These are phyloP conservation scores for Asobara japonica DNA, from an alignment of 1,140 invertebrate species.

Conservation along the genomic window DNA sequence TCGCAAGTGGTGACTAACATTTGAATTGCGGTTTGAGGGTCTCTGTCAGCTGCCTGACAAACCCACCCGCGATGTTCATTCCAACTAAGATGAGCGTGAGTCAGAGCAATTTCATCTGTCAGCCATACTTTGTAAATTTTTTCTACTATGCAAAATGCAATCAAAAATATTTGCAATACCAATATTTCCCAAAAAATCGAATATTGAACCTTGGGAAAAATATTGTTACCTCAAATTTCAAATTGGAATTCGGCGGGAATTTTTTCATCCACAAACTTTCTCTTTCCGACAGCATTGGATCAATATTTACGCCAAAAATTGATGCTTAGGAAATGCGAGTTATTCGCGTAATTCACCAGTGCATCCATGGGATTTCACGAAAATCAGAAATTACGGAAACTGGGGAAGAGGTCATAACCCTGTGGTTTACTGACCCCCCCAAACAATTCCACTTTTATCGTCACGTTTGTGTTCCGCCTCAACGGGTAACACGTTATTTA, in stretches of 20 bases:
- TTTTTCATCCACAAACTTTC: too few species aligned
- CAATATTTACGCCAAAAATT: too few species aligned
- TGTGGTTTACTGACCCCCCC: constrained; percentile 3
- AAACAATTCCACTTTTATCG: constrained; percentile 5
- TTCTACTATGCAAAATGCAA: too few species aligned
- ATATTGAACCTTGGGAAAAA: too few species aligned
- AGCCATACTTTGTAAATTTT: too few species aligned
- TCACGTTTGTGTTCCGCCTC: constrained; percentile 7
- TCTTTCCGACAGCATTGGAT: too few species aligned
- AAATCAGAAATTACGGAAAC: constrained; percentile 22
- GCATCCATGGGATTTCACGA: not conserved
- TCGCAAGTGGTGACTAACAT: constrained; percentile 56
- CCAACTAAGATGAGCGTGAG: not conserved
- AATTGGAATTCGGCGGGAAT: too few species aligned
- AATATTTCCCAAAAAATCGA: too few species aligned
- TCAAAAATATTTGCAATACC: too few species aligned
- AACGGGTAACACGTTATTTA: not conserved
- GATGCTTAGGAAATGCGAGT: too few species aligned
- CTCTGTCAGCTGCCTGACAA: not conserved
- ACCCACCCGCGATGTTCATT: constrained; percentile 1
- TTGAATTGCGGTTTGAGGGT: constrained; percentile 5
- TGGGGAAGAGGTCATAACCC: constrained; percentile 9
- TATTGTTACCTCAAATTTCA: too few species aligned
- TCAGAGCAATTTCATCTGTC: not conserved
- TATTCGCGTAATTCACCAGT: too few species aligned